Evolutionary conservation across 2,113 vertebrate genomes (phyloP), one percentile per base, ranked within the genome.

Genomic region (Rhinogobius similis): DNA sequence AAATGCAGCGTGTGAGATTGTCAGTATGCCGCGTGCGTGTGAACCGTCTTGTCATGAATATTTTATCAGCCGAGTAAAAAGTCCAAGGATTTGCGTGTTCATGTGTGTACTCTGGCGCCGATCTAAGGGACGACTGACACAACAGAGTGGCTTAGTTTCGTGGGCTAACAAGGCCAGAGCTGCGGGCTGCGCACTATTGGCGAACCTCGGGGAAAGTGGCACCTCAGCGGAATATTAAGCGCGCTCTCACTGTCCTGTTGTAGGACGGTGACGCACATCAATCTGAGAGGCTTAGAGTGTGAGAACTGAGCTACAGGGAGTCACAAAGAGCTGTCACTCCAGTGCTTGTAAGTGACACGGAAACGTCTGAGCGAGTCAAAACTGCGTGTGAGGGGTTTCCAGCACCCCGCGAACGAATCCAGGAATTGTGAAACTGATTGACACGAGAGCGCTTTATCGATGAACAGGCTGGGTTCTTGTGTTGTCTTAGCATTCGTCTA

Each of bases 91-190:
- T 53, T 41, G 26, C 21, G 11, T 39, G 46, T 39, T 53, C 68
- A 36, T 18, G 16, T 5, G 76, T 77, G 86, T 76, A 79, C 78
- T 82, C 64, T 39, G 52, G 43, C 55, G 77, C 46, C 52, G 48
- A 67, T 78, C 56, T 53, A 58, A 16, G 74, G 76, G 75, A 69
- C 68, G 7, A 41, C 39, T 46, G 58, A 61, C 52, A 62, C 62
- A 83, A 69, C 36, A 12, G 63, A 74, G 61, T 29, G 73, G 77
- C 74, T 14, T 46, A 82, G 58, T 76, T 59, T 72, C 74, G 73
- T 72, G 24, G n/a, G 81, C 77, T 88, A 87, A 90, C 87, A 84
- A 83, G 86, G 81, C 78, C 79, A 38, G 43, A 0, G 58, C 67
- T 76, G 75, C 74, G 67, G 66, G 69, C 55, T 56, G 16, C 21